Percentiles rank a stretch among this genome's conserved stretches.
These are phyloP conservation scores for Charanyca ferruginea DNA, from an alignment of 2,888 invertebrate genomes.

Conservation along the genomic window DNA sequence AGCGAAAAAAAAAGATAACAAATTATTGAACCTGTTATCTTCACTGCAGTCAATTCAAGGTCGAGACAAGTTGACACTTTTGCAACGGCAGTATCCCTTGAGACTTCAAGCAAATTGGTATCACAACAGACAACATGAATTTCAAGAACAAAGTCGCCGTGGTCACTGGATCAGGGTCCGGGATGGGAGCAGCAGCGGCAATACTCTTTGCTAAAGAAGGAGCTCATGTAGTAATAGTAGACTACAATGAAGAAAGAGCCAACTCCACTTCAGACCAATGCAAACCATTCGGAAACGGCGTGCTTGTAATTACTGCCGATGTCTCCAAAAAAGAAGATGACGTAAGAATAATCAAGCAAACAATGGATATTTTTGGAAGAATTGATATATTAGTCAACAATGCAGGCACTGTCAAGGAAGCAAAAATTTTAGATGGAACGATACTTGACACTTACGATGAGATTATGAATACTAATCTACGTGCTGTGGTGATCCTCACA, in stretches of 20 bases:
- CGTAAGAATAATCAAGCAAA: conserved; percentile 64
- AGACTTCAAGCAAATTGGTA: background rate
- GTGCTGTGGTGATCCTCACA: conserved; percentile 68
- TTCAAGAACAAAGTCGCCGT: conserved; percentile 31
- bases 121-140: conserved; percentile 40
- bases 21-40: no score
- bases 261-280: conserved; percentile 36
- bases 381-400: conserved; percentile 74
- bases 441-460: conserved; percentile 66
- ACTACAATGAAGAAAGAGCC: conserved; percentile 5
- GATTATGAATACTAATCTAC: conserved; percentile 70
- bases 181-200: conserved; percentile 40
- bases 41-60: no score
- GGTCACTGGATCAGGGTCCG: conserved; percentile 38
- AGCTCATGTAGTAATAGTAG: conserved; percentile 34
- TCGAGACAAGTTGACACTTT: no score
- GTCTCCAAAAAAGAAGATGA: conserved; percentile 69
- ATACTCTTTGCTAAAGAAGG: conserved; percentile 38
- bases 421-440: conserved; percentile 45
- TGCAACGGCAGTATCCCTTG: conserved; percentile 1
- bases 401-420: conserved; percentile 63
- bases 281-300: conserved; percentile 52
- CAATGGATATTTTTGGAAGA: conserved; percentile 67
- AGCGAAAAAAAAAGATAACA: no score
- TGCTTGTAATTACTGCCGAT: conserved; percentile 69